Base-by-base conservation (phyloP, 2,888 invertebrate genomes). In the Mythimna pallens region DNA sequence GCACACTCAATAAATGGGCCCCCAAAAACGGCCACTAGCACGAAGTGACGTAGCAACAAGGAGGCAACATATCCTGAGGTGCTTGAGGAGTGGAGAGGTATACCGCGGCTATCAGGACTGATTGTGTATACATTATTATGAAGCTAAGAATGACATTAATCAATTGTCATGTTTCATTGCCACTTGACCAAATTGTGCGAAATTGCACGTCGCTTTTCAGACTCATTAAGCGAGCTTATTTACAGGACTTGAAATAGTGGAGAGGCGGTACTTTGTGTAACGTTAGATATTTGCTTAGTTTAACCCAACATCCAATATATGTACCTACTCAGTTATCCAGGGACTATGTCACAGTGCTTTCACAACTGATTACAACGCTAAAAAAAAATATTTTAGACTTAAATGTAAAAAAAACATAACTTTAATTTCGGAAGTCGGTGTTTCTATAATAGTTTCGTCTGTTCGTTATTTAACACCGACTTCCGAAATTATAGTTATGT, bases 251-350 rank as follows among this genome's bases (percentile, higher is more conserved):
- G 65, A 59, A 59, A 40, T 65, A 55, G 30, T 12, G 9, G 47
- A 61, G n/a, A 36, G 25, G 25, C 36, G 5, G 9, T 20, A 22
- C 61, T 54, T 10, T 36, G n/a, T 62, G 36, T 50, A 58, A 20
- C 40, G 34, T 54, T 7, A n/a, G 10, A 65, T 36, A 40, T 66
- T 61, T 50, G 47, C 36, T 73, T 61, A 65, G n/a, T 59, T 22
- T 47, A 73, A 58, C 30, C 36, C 30, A 30, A 59, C 43, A n/a
- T 43, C 4, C 34, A 58, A 52, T 59, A 34, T 59, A 10, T n/a
- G n/a, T n/a, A n/a, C n/a, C n/a, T 34, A 64, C 34, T 43, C 34
- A 25, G 6, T n/a, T 59, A 52, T 25, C n/a, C 20, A 52, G 2
- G 40, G 25, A 62, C 30, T n/a, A 20, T 57, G n/a, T 17, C 50